Conservation (phyloP, 2,797 vertebrate species). For the Syngnathus acus region DNA sequence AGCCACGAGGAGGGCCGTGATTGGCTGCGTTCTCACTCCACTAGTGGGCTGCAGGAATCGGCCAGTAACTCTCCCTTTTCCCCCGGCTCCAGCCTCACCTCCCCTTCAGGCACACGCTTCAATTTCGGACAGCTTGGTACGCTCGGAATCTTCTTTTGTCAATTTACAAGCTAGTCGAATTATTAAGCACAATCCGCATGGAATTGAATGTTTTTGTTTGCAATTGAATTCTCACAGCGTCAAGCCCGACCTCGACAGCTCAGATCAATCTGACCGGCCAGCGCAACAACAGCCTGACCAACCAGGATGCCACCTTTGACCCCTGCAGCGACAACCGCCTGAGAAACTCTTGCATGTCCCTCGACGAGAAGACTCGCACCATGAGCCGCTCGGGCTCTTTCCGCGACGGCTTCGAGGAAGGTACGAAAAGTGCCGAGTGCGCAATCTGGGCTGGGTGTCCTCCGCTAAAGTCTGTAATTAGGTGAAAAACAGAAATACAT, state of each 20-base stretch:
- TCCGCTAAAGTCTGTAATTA: constrained; percentile 21
- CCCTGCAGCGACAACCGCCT: constrained; percentile 79
- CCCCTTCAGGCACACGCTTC: constrained; percentile 90
- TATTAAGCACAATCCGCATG: no score
- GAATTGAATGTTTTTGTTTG: neutral
- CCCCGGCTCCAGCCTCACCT: constrained; percentile 89
- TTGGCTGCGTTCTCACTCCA: constrained; percentile 94
- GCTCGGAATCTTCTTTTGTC: constrained; percentile 6
- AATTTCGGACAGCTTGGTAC: constrained; percentile 92
- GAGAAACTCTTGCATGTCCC: constrained; percentile 93
- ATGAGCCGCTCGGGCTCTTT: constrained; percentile 97
- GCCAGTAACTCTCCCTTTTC: constrained; percentile 89
- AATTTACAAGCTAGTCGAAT: neutral
- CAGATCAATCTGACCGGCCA: constrained; percentile 84
- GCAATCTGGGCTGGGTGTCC: neutral
- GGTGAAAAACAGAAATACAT: constrained; percentile 10
- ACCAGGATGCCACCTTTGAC: constrained; percentile 79
- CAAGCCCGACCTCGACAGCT: constrained; percentile 82
- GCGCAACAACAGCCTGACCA: constrained; percentile 88
- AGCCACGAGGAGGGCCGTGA: constrained; percentile 89
- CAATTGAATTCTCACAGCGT: constrained; percentile 56
- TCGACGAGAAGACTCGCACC: constrained; percentile 90
- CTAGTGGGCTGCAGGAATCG: constrained; percentile 88
- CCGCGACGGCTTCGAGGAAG: constrained; percentile 95
- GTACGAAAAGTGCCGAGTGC: constrained; percentile 60